phyloP scores from a whole-genome alignment of 2,113 vertebrate genomes.

The Dasyprocta punctata region DNA sequence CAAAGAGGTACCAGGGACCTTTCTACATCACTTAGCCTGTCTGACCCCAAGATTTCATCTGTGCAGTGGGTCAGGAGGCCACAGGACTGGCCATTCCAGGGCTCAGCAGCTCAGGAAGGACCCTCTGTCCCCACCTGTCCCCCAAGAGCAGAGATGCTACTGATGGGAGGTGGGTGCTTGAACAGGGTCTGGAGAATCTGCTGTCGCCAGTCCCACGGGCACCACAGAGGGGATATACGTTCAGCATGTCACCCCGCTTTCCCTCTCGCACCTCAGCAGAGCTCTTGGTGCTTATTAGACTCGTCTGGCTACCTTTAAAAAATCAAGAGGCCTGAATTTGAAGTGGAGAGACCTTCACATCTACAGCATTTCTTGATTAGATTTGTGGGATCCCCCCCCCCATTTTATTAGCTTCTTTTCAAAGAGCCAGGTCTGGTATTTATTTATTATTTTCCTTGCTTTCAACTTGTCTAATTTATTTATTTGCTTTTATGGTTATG shows the following conservation, averaged over 20 bases:
- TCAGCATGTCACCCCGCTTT: accelerated
- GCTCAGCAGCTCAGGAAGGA: not conserved
- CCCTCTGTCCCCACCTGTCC: accelerated
- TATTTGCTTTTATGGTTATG: constrained; percentile 71
- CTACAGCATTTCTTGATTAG: not conserved
- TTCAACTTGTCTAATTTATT: constrained; percentile 67
- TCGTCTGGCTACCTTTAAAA: not conserved
- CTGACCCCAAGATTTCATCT: not conserved
- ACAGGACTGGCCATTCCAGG: accelerated
- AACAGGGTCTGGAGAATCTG: not conserved
- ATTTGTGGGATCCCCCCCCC: not conserved
- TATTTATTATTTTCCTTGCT: constrained; percentile 46
- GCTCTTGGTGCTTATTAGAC: not conserved
- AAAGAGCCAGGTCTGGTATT: constrained; percentile 7
- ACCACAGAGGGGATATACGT: not conserved
- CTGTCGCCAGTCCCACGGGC: too few relatives aligned
- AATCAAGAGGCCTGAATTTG: not conserved
- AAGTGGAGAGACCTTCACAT: not conserved
- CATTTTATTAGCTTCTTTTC: constrained; percentile 52
- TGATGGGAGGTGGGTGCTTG: not conserved
- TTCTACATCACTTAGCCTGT: not conserved
- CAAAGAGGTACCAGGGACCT: not conserved
- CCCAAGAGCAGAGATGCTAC: not conserved
- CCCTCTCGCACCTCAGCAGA: accelerated
- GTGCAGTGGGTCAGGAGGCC: not conserved